phyloP scores from a whole-genome alignment of 2,888 invertebrate genomes.

The Hypomecis punctinalis region DNA sequence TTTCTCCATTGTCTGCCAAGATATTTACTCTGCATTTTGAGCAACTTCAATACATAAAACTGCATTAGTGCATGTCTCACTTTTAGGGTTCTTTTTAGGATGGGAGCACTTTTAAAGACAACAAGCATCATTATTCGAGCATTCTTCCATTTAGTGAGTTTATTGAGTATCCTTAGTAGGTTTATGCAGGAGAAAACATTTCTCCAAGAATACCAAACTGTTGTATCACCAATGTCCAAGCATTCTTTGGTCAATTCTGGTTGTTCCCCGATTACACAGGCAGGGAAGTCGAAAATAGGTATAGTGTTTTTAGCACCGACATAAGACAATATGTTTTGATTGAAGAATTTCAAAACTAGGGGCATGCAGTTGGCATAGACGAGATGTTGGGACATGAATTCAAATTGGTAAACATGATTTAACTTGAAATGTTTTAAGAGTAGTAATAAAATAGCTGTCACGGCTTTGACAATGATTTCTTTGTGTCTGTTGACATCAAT shows the following conservation, averaged over 20 bases:
- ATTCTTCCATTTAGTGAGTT: slow-evolving; percentile 99
- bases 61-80: slow-evolving; percentile 98
- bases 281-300: slow-evolving; percentile 97
- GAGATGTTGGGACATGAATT: slow-evolving; percentile 99
- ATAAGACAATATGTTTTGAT: slow-evolving; percentile 98
- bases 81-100: slow-evolving; percentile 97
- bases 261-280: slow-evolving; percentile 97
- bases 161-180: slow-evolving; percentile 97
- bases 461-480: slow-evolving; percentile 98
- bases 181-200: slow-evolving; percentile 99
- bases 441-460: slow-evolving; percentile 94
- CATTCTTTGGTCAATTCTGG: slow-evolving; percentile 97
- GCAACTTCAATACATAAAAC: slow-evolving; percentile 97
- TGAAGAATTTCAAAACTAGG: slow-evolving; percentile 98
- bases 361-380: slow-evolving; percentile 99
- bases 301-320: slow-evolving; percentile 97
- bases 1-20: slow-evolving; percentile 99
- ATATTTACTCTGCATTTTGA: slow-evolving; percentile 99
- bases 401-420: slow-evolving; percentile 99
- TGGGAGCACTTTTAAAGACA: slow-evolving; percentile 99
- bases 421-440: slow-evolving; percentile 98
- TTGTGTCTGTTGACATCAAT: slow-evolving; percentile 99
- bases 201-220: slow-evolving; percentile 96
- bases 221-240: slow-evolving; percentile 93
- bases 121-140: slow-evolving; percentile 99